Evolutionary conservation across 1,140 invertebrate species (phyloP).

Genomic region (Callitettix versicolor): DNA sequence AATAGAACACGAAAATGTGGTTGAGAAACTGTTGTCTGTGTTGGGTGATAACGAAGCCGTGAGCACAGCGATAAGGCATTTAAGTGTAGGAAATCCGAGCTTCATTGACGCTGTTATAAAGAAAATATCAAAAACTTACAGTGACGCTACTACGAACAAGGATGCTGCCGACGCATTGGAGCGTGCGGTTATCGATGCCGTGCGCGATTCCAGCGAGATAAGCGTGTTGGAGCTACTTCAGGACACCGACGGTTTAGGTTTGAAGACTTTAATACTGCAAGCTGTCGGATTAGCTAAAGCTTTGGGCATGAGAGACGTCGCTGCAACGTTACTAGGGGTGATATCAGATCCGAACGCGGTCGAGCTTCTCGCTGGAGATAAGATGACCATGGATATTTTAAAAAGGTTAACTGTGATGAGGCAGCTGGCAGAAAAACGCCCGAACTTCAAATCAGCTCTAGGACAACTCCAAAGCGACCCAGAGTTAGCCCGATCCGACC

Average conservation of each 20-base stretch:
- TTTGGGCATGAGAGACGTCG: slow-evolving; percentile 52
- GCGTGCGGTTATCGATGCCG: slow-evolving; percentile 47
- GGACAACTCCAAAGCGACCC: slow-evolving; percentile 50
- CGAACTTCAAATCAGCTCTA: slow-evolving; percentile 46
- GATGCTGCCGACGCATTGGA: slow-evolving; percentile 49
- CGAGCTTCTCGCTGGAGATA: slow-evolving; percentile 44
- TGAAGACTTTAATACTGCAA: slow-evolving; percentile 48
- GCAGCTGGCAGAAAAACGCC: slow-evolving; percentile 54
- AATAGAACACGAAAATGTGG: slow-evolving; percentile 40
- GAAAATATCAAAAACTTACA: slow-evolving; percentile 43
- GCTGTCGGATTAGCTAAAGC: slow-evolving; percentile 58
- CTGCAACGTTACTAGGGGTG: slow-evolving; percentile 43
- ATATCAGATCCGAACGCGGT: slow-evolving; percentile 47
- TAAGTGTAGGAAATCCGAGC: slow-evolving; percentile 42
- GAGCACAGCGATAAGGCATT: slow-evolving; percentile 44
- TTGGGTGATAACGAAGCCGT: slow-evolving; percentile 44
- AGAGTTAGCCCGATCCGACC: slow-evolving; percentile 51
- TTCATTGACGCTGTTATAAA: slow-evolving; percentile 41
- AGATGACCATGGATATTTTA: slow-evolving; percentile 52
- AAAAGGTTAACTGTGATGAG: slow-evolving; percentile 58
- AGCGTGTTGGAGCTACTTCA: slow-evolving; percentile 42
- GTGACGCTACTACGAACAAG: slow-evolving; percentile 43
- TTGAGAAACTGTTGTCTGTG: slow-evolving; percentile 46
- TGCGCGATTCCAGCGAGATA: slow-evolving; percentile 45
- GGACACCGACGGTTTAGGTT: slow-evolving; percentile 37